These are phyloP conservation scores for Aphodius granarius DNA, from an alignment of 2,888 invertebrate species.

Conservation along the genomic window DNA sequence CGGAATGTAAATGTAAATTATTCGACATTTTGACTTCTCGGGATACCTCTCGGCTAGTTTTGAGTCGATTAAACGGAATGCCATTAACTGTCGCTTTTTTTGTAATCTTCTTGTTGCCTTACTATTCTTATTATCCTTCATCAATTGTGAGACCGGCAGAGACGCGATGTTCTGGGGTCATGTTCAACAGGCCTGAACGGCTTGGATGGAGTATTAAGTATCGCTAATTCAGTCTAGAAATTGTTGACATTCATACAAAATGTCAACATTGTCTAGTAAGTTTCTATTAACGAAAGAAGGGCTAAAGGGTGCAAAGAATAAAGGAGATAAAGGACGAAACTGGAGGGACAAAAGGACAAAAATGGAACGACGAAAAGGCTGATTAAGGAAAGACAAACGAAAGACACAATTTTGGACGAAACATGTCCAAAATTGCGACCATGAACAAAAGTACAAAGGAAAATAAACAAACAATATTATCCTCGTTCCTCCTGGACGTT, in stretches of 20 bases:
- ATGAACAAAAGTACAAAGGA: not conserved
- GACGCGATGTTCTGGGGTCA: not conserved
- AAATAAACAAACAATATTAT: not conserved
- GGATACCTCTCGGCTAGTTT: constrained; percentile 8
- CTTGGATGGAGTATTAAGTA: not conserved
- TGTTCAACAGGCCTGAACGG: not conserved
- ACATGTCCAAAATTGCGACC: not conserved
- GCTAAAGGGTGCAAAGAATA: too few species aligned
- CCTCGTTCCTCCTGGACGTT: not conserved
- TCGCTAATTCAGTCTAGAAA: not conserved
- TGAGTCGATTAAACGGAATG: constrained; percentile 2
- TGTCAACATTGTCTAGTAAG: not conserved
- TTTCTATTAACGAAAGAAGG: too few species aligned
- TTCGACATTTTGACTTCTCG: constrained; percentile 5
- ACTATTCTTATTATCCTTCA: not conserved
- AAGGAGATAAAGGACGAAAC: too few species aligned
- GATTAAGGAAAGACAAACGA: too few species aligned
- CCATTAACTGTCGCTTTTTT: constrained; percentile 11
- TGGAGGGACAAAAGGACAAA: too few species aligned
- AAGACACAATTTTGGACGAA: too few species aligned
- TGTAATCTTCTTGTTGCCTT: not conserved
- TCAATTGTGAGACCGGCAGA: not conserved
- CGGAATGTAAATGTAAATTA: constrained; percentile 14
- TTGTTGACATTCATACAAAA: not conserved
- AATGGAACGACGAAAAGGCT: too few species aligned